Evolutionary conservation across 2,113 vertebrate species (phyloP).

Genomic region (Fulica atra): DNA sequence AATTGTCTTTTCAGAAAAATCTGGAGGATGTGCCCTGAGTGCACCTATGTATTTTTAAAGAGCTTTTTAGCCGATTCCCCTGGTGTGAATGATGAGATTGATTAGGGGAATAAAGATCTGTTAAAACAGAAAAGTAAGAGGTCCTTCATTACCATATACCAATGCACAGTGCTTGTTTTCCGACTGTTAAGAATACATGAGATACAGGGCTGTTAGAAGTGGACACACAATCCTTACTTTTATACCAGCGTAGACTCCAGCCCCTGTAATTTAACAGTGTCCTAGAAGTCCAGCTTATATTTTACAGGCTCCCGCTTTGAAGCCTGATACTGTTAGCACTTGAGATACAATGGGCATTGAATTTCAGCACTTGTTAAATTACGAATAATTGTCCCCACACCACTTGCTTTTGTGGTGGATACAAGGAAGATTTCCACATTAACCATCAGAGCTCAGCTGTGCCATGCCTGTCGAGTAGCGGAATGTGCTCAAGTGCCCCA

Average conservation of each 20-base stretch:
- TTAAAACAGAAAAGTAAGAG: background rate
- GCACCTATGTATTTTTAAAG: conserved; percentile 30
- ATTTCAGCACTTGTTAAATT: conserved; percentile 52
- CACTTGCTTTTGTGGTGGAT: conserved; percentile 15
- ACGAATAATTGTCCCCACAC: background rate
- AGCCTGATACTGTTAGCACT: background rate
- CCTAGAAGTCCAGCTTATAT: background rate
- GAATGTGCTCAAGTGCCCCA: background rate
- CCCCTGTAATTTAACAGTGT: background rate
- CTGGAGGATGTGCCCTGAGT: background rate
- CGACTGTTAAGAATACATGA: conserved; percentile 57
- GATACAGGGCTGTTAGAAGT: background rate
- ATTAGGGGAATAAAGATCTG: conserved; percentile 5
- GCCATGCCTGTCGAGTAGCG: background rate
- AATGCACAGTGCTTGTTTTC: background rate
- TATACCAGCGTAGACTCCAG: background rate
- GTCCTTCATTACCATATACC: conserved; percentile 20
- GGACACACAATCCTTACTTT: conserved; percentile 49
- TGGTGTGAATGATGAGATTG: conserved; percentile 19
- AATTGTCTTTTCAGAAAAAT: background rate
- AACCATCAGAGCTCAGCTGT: background rate
- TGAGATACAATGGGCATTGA: background rate
- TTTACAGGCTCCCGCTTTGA: background rate
- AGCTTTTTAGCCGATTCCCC: conserved; percentile 31
- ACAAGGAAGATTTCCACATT: conserved; percentile 15